These are phyloP conservation scores for Nephrotoma guestfalica DNA, from an alignment of 2,888 invertebrate genomes.

Conservation along the genomic window DNA sequence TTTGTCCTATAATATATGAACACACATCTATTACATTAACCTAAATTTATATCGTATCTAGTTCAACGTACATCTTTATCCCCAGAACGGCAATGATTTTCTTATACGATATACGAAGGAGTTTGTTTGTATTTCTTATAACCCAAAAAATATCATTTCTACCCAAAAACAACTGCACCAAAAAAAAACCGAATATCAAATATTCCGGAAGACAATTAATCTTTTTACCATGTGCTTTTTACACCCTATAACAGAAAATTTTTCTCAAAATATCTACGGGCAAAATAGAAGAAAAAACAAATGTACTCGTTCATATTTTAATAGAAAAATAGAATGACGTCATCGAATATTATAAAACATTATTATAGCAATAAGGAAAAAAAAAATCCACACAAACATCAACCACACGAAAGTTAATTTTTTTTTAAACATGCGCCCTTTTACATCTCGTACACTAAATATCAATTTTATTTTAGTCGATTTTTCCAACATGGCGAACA, in stretches of 20 bases:
- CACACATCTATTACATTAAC: background rate
- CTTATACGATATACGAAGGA: background rate
- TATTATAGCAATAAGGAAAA: background rate
- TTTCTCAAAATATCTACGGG: background rate
- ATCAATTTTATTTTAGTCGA: background rate
- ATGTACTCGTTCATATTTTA: background rate
- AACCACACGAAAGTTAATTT: background rate
- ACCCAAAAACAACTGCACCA: background rate
- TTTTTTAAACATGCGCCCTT: background rate
- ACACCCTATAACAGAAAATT: background rate
- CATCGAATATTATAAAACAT: background rate
- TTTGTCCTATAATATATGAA: background rate
- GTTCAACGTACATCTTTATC: background rate
- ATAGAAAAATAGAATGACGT: background rate
- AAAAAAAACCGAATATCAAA: background rate
- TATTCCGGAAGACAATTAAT: background rate
- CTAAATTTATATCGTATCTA: background rate
- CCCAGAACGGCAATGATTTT: background rate
- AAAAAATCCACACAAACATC: background rate
- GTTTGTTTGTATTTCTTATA: background rate
- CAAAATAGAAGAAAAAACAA: background rate
- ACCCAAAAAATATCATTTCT: background rate
- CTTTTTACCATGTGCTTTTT: background rate
- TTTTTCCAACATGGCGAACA: background rate
- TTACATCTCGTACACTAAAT: background rate